Base-by-base conservation (phyloP, 1,140 invertebrate genomes). In the Littorina saxatilis region DNA sequence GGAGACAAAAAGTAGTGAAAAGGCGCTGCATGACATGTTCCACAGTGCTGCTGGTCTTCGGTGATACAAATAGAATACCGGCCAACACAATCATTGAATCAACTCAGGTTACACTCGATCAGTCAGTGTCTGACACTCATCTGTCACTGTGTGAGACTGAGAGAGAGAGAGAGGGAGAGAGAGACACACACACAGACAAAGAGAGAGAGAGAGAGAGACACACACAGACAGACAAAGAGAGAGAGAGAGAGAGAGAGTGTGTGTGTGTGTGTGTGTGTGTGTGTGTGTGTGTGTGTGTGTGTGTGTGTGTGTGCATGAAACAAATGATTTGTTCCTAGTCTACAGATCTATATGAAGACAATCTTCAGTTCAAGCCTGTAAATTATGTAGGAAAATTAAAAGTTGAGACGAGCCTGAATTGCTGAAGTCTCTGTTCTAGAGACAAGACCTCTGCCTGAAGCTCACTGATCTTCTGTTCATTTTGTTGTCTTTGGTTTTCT, bases 231-330 rank as follows among this genome's bases (percentile, higher is more conserved):
- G 52, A 58, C 17, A 58, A 20, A 17, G 55, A 23, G 0, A 2
- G 13, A 58, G 55, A 58, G 55, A 23, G 55, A 23, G 55, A 23
- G 55, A 23, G 55, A 20, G 20, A 58, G 55, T 7, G 15, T 61
- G 55, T 61, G 55, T 61, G 55, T 61, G 55, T 61, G 55, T 61
- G 55, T 61, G 55, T 61, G 55, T 61, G 55, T 61, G 55, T 61
- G 55, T 61, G 55, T 61, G 55, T 27, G 27, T 58, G 23, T 20
- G 55, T 27, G 55, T 27, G 55, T 20, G 55, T 27, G 20, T 58
- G 20, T 58, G 55, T 7, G 55, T 27, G 13, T 61, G 55, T 61
- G 55, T 61, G 55, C n/a, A n/a, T 61, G 55, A 9, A 20, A 23
- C 27, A n/a, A 13, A n/a, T 7, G 55, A 23, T 61, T 61, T 7